Base-by-base conservation (phyloP, 2,888 invertebrate genomes). In the Cheilosia vernalis region DNA sequence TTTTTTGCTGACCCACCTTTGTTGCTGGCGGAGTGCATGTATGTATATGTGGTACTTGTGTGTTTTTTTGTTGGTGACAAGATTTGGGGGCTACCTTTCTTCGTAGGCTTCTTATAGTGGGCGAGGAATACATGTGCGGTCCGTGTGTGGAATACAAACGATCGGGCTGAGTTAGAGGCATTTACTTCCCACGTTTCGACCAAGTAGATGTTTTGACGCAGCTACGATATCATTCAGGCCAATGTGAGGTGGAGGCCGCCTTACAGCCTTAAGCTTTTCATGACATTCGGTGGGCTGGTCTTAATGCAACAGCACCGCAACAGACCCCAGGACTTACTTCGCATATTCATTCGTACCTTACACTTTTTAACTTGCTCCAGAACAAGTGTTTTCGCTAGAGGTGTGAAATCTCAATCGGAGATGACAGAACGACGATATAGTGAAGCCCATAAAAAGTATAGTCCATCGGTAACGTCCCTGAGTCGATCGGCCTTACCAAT, bases 161-260 rank as follows among this genome's bases (percentile, higher is more conserved):
- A 49, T 13, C 49, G 49, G 37, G 19, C 30, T 4, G 30, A 33
- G 9, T 37, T 3, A 2, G 15, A 51, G 49, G n/a, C 17, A 66
- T 53, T 53, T 58, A 21, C 58, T 70, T 70, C 69, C 69, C 69
- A 70, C 58, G 69, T 56, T 69, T 69, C 27, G 30, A n/a, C n/a
- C 30, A 7, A 27, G 21, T 15, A 37, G 21, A 64, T 51, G 24
- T 42, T 42, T 42, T 24, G 15, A 17, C 24, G 40, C 15, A 60
- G 19, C 9, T 17, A 9, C 2, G 19, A 9, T 44, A 17, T 30
- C 30, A 2, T 9, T 2, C 4, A 42, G 1, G 42, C 1, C 17
- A 17, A n/a, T n/a, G 27, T n/a, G 9, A 27, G 13, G 13, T 24
- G 15, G 2, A n/a, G 44, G 17, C n/a, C 44, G 5, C 7, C 2